Evolutionary conservation across 1,140 invertebrate species (phyloP).

Genomic region (Sarcophaga bullata): DNA sequence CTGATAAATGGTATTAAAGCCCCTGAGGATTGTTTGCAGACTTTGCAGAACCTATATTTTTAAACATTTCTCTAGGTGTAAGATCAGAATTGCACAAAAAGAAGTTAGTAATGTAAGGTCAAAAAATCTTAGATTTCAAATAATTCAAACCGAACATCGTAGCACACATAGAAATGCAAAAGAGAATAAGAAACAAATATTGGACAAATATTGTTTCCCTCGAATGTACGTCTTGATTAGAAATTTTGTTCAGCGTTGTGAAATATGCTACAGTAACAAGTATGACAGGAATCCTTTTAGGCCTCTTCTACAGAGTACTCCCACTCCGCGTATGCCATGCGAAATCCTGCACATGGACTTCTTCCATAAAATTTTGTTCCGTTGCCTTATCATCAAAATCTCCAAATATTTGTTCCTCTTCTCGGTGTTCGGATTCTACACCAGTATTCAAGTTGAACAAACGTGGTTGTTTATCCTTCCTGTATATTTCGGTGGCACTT

Average conservation of each 20-base stretch:
- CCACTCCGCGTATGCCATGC: conserved; percentile 28
- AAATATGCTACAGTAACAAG: conserved; percentile 42
- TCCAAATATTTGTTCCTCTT: conserved; percentile 40
- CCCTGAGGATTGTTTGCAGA: too few species aligned
- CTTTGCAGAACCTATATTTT: too few species aligned
- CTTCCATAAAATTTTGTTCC: background rate
- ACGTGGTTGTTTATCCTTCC: too few species aligned
- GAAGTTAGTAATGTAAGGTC: conserved; percentile 44
- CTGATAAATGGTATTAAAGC: too few species aligned
- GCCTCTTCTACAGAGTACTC: background rate
- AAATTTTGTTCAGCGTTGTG: conserved; percentile 42
- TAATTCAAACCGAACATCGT: conserved; percentile 35
- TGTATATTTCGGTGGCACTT: conserved; percentile 60
- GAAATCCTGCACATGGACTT: conserved; percentile 45
- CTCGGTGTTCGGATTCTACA: conserved; percentile 62
- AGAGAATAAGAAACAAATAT: conserved; percentile 47
- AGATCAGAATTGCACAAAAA: conserved; percentile 42
- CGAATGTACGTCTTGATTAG: conserved; percentile 43
- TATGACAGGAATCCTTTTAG: conserved; percentile 26
- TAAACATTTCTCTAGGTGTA: conserved; percentile 44
- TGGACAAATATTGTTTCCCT: conserved; percentile 48
- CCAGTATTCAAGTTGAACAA: too few species aligned
- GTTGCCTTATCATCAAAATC: too few species aligned
- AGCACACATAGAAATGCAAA: background rate
- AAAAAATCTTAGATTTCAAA: conserved; percentile 41